phyloP scores from a whole-genome alignment of 2,888 invertebrate genomes.

The Caenorhabditis afra region DNA sequence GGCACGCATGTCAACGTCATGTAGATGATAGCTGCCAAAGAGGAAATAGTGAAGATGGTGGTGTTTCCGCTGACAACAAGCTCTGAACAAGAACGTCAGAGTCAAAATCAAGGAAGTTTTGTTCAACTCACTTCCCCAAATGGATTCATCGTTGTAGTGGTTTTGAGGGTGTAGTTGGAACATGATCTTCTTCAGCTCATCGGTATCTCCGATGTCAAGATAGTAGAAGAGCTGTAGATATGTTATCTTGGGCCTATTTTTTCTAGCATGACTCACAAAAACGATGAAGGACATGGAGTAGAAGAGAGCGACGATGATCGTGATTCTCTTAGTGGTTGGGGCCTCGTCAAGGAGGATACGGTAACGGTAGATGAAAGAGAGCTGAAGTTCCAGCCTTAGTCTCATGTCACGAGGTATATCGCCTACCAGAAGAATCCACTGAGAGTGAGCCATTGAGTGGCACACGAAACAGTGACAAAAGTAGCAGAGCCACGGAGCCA shows the following conservation, averaged over 20 bases:
- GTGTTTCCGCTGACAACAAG: slow-evolving; percentile 51
- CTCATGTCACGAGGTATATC: too few relatives aligned
- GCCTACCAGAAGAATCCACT: slow-evolving; percentile 54
- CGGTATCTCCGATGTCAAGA: slow-evolving; percentile 41
- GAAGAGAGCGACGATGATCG: slow-evolving; percentile 26
- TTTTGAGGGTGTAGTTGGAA: slow-evolving; percentile 45
- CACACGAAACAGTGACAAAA: slow-evolving; percentile 64
- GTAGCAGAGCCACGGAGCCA: slow-evolving; percentile 59
- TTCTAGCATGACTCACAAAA: slow-evolving; percentile 4
- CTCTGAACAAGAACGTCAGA: slow-evolving; percentile 2
- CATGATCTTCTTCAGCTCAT: slow-evolving; percentile 53
- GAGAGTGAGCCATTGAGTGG: slow-evolving; percentile 62
- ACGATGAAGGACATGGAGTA: slow-evolving; percentile 50
- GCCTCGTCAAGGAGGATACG: slow-evolving; percentile 45
- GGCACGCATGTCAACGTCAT: slow-evolving; percentile 62
- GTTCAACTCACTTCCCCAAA: slow-evolving; percentile 49
- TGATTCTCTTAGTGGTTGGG: slow-evolving; percentile 27
- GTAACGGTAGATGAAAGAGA: slow-evolving; percentile 62
- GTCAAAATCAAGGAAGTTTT: too few relatives aligned
- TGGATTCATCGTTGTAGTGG: slow-evolving; percentile 43
- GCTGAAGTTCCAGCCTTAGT: neutral
- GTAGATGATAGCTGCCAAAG: slow-evolving; percentile 49
- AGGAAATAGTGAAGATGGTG: slow-evolving; percentile 39
- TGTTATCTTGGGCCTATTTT: too few relatives aligned
- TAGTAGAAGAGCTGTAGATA: slow-evolving; percentile 44